These are phyloP conservation scores for Callorhinus ursinus DNA, from an alignment of 2,113 vertebrate genomes.

Conservation along the genomic window DNA sequence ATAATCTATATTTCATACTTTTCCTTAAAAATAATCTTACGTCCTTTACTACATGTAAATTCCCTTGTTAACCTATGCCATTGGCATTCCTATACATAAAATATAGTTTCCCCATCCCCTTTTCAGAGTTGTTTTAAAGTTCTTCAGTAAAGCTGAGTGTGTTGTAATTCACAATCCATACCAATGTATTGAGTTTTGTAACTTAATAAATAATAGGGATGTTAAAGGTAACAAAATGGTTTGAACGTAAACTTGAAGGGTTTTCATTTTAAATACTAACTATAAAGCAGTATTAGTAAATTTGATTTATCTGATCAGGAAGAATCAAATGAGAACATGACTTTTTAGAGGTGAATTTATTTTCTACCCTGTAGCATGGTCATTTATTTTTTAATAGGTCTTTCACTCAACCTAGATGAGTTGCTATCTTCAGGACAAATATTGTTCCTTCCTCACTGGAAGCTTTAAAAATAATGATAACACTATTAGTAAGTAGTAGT, in stretches of 20 bases:
- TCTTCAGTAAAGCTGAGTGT: slow-evolving; percentile 55
- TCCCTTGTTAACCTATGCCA: slow-evolving; percentile 70
- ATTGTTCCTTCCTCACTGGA: slow-evolving; percentile 47
- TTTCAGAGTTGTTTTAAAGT: slow-evolving; percentile 56
- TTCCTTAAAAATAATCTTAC: slow-evolving; percentile 80
- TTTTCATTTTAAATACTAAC: slow-evolving; percentile 63
- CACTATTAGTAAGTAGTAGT: slow-evolving; percentile 33
- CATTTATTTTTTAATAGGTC: background rate
- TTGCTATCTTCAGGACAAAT: slow-evolving; percentile 31
- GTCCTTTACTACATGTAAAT: slow-evolving; percentile 68
- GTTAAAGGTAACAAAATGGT: slow-evolving; percentile 53
- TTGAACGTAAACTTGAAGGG: slow-evolving; percentile 56
- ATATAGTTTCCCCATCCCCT: slow-evolving; percentile 5
- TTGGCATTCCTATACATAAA: slow-evolving; percentile 69
- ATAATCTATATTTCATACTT: slow-evolving; percentile 80
- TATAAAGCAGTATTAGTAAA: slow-evolving; percentile 36
- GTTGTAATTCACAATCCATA: slow-evolving; percentile 32
- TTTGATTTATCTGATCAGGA: slow-evolving; percentile 40
- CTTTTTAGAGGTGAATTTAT: slow-evolving; percentile 22
- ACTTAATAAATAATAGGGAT: slow-evolving; percentile 43
- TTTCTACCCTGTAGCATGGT: background rate
- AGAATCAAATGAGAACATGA: slow-evolving; percentile 43
- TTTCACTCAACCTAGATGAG: background rate
- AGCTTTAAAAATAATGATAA: slow-evolving; percentile 48
- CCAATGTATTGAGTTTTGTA: slow-evolving; percentile 45